These are phyloP conservation scores for Anorthoa munda DNA, from an alignment of 2,888 invertebrate genomes.

Conservation along the genomic window DNA sequence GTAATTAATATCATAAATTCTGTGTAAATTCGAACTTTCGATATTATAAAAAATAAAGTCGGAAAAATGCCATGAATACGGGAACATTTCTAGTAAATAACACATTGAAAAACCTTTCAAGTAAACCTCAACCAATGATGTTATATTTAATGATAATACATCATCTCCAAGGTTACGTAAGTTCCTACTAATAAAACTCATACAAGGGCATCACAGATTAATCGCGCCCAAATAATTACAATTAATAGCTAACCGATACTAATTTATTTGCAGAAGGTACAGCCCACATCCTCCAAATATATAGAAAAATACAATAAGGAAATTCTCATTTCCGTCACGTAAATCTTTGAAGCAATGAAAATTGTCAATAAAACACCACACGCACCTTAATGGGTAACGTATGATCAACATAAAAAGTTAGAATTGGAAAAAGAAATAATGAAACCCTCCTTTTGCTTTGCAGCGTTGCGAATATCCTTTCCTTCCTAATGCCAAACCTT, in stretches of 20 bases:
- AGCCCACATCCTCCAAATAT: conserved; percentile 38
- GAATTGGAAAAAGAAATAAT: too few relatives aligned
- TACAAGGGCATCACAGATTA: conserved; percentile 33
- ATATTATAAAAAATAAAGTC: too few relatives aligned
- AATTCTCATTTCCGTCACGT: conserved; percentile 37
- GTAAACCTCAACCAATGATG: too few relatives aligned
- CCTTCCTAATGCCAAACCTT: too few relatives aligned
- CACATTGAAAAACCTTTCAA: too few relatives aligned
- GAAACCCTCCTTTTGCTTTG: too few relatives aligned
- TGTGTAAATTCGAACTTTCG: too few relatives aligned
- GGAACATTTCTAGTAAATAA: too few relatives aligned
- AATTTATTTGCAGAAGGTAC: conserved; percentile 34
- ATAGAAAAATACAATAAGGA: conserved; percentile 33
- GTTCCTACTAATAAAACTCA: conserved; percentile 7
- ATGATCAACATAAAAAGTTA: neutral
- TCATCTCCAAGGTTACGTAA: neutral
- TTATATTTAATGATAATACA: neutral
- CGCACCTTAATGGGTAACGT: neutral
- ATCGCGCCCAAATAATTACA: conserved; percentile 9
- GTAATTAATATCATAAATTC: too few relatives aligned
- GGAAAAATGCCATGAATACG: too few relatives aligned
- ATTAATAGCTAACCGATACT: conserved; percentile 10
- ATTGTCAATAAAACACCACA: conserved; percentile 12
- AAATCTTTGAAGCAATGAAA: conserved; percentile 41
- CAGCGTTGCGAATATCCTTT: too few relatives aligned